phyloP scores from a whole-genome alignment of 2,113 vertebrate genomes.

The Cyphomyrus plagiostoma region DNA sequence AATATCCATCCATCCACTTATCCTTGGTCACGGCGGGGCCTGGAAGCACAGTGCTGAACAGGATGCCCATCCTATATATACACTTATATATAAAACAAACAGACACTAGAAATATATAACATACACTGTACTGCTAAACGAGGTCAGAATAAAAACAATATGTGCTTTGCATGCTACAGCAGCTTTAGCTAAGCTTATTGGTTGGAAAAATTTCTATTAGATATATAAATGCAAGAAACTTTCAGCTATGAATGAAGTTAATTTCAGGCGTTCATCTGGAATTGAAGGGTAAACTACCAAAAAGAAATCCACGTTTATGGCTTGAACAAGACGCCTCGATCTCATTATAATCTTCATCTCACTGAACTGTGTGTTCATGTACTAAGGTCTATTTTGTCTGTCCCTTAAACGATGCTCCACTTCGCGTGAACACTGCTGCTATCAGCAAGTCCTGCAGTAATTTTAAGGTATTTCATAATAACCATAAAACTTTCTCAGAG shows the following conservation, averaged over 20 bases:
- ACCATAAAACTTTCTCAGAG: background rate
- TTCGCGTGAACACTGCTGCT: background rate
- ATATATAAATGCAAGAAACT: background rate
- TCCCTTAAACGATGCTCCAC: background rate
- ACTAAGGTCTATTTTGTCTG: slow-evolving; percentile 3
- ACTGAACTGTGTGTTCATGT: background rate
- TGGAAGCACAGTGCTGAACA: background rate
- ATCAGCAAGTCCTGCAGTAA: background rate
- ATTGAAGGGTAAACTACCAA: background rate
- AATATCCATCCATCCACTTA: background rate
- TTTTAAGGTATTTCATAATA: background rate
- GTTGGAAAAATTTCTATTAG: background rate
- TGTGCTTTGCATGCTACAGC: slow-evolving; percentile 14
- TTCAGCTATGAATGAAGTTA: background rate
- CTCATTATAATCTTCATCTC: background rate
- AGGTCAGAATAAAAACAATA: background rate
- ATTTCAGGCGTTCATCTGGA: background rate
- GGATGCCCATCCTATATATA: background rate
- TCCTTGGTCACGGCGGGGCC: background rate
- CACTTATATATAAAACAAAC: background rate
- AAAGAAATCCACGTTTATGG: background rate
- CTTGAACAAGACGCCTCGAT: background rate
- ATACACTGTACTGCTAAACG: background rate
- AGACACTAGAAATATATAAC: slow-evolving; percentile 1
- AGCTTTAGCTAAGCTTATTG: background rate